These are phyloP conservation scores for Scaptomyza montana DNA, from an alignment of 1,140 invertebrate genomes.

Conservation along the genomic window DNA sequence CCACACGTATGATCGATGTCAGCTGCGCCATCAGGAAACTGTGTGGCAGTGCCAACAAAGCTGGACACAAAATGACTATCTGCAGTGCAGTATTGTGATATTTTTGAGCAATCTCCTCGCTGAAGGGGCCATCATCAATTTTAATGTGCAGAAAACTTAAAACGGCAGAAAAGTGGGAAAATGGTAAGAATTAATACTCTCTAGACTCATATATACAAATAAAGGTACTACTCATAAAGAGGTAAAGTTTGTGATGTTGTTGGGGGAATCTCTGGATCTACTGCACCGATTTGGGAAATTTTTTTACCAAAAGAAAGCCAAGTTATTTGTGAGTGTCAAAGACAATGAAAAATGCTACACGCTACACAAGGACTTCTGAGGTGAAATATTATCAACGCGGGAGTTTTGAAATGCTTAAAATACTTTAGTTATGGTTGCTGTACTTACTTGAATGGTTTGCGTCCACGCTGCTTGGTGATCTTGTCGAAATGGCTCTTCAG, in stretches of 20 bases:
- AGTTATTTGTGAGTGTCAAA: too few species aligned
- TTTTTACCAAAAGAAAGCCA: too few species aligned
- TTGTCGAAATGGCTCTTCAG: constrained; percentile 91
- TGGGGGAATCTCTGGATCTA: too few species aligned
- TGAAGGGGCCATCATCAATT: constrained; percentile 88
- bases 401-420: too few species aligned
- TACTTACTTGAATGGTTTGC: constrained; percentile 89
- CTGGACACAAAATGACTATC: constrained; percentile 91
- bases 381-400: too few species aligned
- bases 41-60: constrained; percentile 87
- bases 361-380: too few species aligned
- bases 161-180: constrained; percentile 8
- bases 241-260: too few species aligned
- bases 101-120: constrained; percentile 85
- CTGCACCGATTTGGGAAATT: too few species aligned
- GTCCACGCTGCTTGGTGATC: constrained; percentile 90
- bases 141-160: constrained; percentile 89
- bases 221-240: too few species aligned
- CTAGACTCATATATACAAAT: too few species aligned
- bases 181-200: too few species aligned
- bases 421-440: not conserved
- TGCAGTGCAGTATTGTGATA: constrained; percentile 88
- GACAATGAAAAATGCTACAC: too few species aligned
- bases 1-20: constrained; percentile 87
- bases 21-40: constrained; percentile 85